Conservation (phyloP, 2,888 invertebrate genomes). For the Diabrotica balteata region DNA sequence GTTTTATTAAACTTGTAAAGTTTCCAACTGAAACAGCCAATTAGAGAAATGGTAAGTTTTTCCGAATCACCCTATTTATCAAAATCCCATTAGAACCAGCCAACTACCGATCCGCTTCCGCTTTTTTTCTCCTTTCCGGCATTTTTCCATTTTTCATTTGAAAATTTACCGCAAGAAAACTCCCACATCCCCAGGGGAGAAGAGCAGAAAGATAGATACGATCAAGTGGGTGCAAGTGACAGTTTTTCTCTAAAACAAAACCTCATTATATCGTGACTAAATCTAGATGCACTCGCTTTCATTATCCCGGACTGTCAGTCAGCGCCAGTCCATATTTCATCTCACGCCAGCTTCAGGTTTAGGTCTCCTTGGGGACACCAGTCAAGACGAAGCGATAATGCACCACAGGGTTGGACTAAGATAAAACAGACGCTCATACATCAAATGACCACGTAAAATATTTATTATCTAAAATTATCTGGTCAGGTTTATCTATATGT, state of each 20-base stretch:
- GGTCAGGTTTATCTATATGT: too few species aligned
- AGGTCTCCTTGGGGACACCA: constrained; percentile 28
- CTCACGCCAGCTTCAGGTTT: constrained; percentile 44
- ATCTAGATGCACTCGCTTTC: constrained; percentile 46
- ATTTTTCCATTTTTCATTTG: constrained; percentile 12
- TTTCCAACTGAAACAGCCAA: too few species aligned
- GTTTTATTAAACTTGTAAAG: too few species aligned
- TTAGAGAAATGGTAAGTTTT: too few species aligned
- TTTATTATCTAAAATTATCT: too few species aligned
- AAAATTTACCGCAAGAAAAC: constrained; percentile 13
- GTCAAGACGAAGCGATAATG: constrained; percentile 9
- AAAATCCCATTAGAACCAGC: constrained; percentile 10
- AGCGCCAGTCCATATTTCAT: constrained; percentile 50
- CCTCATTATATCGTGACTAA: constrained; percentile 48
- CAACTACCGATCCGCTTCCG: background rate
- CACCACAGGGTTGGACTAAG: constrained; percentile 4
- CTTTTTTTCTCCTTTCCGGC: background rate
- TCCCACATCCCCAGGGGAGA: constrained; percentile 3
- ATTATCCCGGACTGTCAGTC: constrained; percentile 50
- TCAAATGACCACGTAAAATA: too few species aligned
- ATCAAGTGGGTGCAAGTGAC: constrained; percentile 42
- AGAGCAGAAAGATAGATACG: constrained; percentile 13
- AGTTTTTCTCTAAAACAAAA: constrained; percentile 47
- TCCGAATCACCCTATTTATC: constrained; percentile 8
- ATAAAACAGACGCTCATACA: background rate